Evolutionary conservation across 1,140 invertebrate genomes (phyloP), one percentile per base, ranked within the genome.

Genomic region (Heliothis subflexa): DNA sequence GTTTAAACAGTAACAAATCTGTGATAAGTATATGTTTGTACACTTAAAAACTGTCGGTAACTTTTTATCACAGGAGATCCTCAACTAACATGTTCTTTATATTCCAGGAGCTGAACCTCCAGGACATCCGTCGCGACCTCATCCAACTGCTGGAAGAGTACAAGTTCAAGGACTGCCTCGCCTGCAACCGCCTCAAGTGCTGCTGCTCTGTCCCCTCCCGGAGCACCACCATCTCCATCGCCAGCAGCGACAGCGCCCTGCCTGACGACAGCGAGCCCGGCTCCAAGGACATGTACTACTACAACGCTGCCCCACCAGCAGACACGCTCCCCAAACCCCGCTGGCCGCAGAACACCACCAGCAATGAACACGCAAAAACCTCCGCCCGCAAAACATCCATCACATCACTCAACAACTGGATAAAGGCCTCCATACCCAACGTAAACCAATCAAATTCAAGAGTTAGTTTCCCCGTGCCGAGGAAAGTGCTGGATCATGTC

Each of bases 91-190:
- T 78, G 49, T 84, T 83, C 7, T 28, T 59, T 21, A 5, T 33
- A 13, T 9, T 9, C 5, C 82, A 88, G 84, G 87, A 86, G 52
- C 55, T 86, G 12, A 87, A 87, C 47, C 82, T 88, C 5, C 82
- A 88, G n/a, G 78, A 68, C 0, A 68, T 86, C n/a, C 75, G 82
- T 25, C 78, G 78, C 9, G 79, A 83, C 12, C 66, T 88, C 10
- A 81, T 85, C 12, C 13, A 75, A 0, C 78, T 87, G 78, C 25
- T 87, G 28, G 86, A 88, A 40, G 33, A 40, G 33, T 40, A 40
- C 33, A 40, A 40, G 33, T 40, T 40, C 5, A 40, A 40, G 33
- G 33, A 40, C 33, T 40, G 33, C 33, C 33, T 40, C 5, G 5
- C 33, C 33, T 40, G 33, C 33, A 40, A 40, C 33, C 33, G 33